Base-by-base conservation (phyloP, 2,113 vertebrate species). In the Tichodroma muraria region DNA sequence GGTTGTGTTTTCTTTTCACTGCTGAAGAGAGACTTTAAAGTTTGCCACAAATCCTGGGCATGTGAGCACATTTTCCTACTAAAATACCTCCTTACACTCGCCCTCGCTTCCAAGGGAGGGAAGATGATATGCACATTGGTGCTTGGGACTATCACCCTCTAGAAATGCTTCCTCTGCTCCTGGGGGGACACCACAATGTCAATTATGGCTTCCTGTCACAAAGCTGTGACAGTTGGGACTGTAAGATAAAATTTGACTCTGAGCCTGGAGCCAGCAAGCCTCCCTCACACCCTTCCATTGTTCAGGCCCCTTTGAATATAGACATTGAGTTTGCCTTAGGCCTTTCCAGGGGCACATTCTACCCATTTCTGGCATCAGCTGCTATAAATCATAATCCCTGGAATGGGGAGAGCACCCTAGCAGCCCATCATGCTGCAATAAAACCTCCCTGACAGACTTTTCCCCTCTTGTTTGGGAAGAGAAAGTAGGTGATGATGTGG, bases 1-100 rank as follows among this genome's bases (percentile, higher is more conserved):
- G 80, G 50, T 9, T 85, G 82, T 63, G 37, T 88, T 89, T 94
- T 88, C 68, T 70, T 73, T 81, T 50, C 77, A 54, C 37, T 94
- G 71, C 71, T 23, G 61, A 84, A 50, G 52, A 80, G 52, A 70
- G 33, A 8, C 56, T 93, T 72, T 59, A 15, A 50, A 38, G 63
- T 83, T 88, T 80, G 59, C 87, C 37, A 42, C 35, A 61, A 42
- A 85, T 61, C 54, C 69, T 0, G 1, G 47, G 50, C 8, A 1
- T 13, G 45, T 18, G 45, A 79, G 57, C 49, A 14, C 8, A 7
- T 79, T 73, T 68, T 76, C 44, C 63, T 50, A 3, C 57, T 23
- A 15, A 68, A 80, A 45, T 22, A 10, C 16, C 24, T 84, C 49
- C 40, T 56, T 40, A 13, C 0, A 0, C 4, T 19, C 44, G 80